Evolutionary conservation across 2,797 vertebrate species (phyloP), one percentile per base, ranked within the genome.

Genomic region (Chaetodon trifasciatus): DNA sequence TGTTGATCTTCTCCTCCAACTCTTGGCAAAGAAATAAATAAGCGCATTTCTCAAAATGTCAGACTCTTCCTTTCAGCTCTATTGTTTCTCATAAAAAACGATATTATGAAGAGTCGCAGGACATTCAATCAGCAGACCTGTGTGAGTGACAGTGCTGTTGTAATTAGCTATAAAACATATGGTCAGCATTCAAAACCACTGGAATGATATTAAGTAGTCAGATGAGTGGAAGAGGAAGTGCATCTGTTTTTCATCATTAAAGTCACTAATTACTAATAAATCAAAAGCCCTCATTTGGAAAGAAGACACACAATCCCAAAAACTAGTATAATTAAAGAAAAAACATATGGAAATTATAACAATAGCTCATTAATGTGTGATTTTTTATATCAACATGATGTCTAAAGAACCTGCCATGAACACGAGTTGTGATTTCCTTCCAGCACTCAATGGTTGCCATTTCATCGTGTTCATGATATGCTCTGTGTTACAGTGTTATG

Each of bases 81-180:
- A 24, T 24, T 70, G 19, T 32, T 73, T 39, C 8, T n/a, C 7
- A 19, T 8, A 49, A 42, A 23, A 12, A 21, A 37, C 12, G 1
- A 56, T 13, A 28, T 12, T 32, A 44, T 44, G 40, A 52, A 52
- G 21, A 49, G 23, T 60, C 37, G 56, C 10, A n/a, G 3, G 11
- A 64, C 11, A 66, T 64, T 79, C 19, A 84, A 47, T 74, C 62
- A 79, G 53, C 58, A 49, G 47, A 15, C 8, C 15, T 15, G 16
- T 40, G 46, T 24, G 23, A 60, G 44, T 55, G 21, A 70, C 24
- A 39, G 37, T 24, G n/a, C 17, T 56, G 60, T 55, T 77, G 24
- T 55, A 63, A 77, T 74, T 64, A 63, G 57, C 42, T 7, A 28
- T 21, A 11, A 39, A 55, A 55, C 55, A 49, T 49, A 63, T 57